Percentiles rank a stretch among this genome's conserved stretches.
Conservation (phyloP, 2,113 vertebrate genomes). For the Anarhynchus alexandrinus region DNA sequence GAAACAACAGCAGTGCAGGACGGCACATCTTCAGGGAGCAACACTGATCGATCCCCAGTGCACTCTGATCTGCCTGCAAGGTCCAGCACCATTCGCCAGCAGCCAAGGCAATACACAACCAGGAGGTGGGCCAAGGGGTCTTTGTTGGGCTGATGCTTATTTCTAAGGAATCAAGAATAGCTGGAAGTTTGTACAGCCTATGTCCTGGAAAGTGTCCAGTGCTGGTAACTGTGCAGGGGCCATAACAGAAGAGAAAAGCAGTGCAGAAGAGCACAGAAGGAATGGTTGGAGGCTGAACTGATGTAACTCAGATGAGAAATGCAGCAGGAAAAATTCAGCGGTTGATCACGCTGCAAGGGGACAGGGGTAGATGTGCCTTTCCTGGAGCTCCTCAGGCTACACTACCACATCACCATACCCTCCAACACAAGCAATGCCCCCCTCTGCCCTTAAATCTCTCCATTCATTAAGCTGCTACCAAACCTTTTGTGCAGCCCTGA, state of each 20-base stretch:
- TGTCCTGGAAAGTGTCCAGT: not conserved
- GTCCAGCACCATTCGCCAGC: not conserved
- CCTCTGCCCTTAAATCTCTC: not conserved
- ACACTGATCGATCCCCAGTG: not conserved
- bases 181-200: not conserved
- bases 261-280: not conserved
- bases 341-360: rapidly evolving
- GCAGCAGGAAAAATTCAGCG: not conserved
- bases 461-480: not conserved
- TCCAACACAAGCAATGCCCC: not conserved
- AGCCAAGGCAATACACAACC: not conserved
- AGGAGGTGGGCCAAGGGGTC: not conserved
- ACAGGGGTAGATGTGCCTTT: not conserved
- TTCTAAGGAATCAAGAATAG: not conserved
- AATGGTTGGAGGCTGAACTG: not conserved
- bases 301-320: rapidly evolving
- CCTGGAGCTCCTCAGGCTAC: not conserved
- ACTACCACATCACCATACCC: not conserved
- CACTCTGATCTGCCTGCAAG: not conserved
- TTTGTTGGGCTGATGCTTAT: not conserved
- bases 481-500: not conserved
- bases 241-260: not conserved
- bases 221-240: not conserved
- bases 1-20: not conserved
- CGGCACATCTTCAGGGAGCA: not conserved